Base-by-base conservation (phyloP, 2,113 vertebrate genomes). In the Pygathrix nemaeus region DNA sequence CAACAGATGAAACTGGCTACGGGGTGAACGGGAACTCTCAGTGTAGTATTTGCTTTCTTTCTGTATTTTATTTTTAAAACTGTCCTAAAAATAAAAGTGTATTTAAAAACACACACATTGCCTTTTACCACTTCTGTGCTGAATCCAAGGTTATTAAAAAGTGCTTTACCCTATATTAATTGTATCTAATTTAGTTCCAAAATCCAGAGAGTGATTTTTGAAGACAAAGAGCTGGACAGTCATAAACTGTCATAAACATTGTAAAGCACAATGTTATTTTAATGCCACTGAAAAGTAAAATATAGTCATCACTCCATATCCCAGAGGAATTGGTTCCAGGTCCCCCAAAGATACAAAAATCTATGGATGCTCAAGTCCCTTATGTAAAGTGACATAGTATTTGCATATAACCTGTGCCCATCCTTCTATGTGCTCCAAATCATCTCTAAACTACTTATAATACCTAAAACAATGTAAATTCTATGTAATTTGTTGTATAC, bases 251-350 rank as follows among this genome's bases (percentile, higher is more conserved):
- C 11, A 85, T 2, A 10, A 94, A 93, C 59, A 86, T 85, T 90
- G 40, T 14, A 89, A 68, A 93, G n/a, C 50, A 76, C 21, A 82
- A 43, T 85, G 72, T 93, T 11, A 32, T 88, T 96, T 90, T 81
- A 86, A 59, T 68, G 7, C 48, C 94, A 89, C 14, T 82, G 50
- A 70, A 89, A 70, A 50, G 9, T 79, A 91, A 72, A 97, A 38
- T 68, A 76, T 14, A 76, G 25, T 76, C 40, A 45, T 76, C 43
- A 16, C 25, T 76, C 12, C 4, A 27, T 76, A 45, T 76, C 73
- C 27, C 13, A 45, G 40, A 25, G 25, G 14, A 30, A 76, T 30
- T 76, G 23, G 73, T 76, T 45, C 13, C 25, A 76, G 73, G 73
- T 17, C 25, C 12, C 25, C 1, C 25, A 38, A 27, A 9, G 25